Evolutionary conservation across 2,888 invertebrate species (phyloP).

Genomic region (Esperia sulphurella): DNA sequence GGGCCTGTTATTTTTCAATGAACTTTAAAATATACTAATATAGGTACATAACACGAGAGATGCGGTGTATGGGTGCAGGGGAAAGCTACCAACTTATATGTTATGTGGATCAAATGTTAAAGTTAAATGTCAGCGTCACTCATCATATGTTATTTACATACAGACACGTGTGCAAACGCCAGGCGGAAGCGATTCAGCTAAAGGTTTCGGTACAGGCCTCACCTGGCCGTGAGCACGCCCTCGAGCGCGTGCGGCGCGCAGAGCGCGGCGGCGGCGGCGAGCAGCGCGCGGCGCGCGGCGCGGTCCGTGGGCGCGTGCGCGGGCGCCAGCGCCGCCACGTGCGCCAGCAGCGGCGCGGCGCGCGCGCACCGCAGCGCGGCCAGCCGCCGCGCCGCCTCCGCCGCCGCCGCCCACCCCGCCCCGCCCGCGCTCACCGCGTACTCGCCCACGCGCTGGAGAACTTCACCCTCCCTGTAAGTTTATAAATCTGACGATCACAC

Average conservation of each 20-base stretch:
- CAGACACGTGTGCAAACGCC: not conserved
- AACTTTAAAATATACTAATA: no score
- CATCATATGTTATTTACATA: no score
- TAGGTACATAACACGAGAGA: no score
- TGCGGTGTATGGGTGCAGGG: no score
- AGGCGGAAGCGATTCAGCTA: no score
- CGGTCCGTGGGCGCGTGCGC: constrained; percentile 46
- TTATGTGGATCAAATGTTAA: no score
- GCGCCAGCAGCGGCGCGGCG: constrained; percentile 33
- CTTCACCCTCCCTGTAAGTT: constrained; percentile 43
- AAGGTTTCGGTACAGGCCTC: no score
- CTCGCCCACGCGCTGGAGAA: constrained; percentile 41
- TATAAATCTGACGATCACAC: no score
- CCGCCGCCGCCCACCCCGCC: constrained; percentile 35
- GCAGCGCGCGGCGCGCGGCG: constrained; percentile 32
- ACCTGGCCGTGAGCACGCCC: constrained; percentile 39
- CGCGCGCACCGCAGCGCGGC: constrained; percentile 33
- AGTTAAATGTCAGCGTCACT: no score
- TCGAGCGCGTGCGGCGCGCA: constrained; percentile 26
- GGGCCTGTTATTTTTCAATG: no score
- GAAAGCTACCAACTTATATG: no score
- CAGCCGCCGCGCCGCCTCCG: constrained; percentile 38
- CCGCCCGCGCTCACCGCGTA: constrained; percentile 30
- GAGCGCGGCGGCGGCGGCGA: constrained; percentile 46
- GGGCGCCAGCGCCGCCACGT: constrained; percentile 31